Evolutionary conservation across 2,888 invertebrate species (phyloP), one percentile per base, ranked within the genome.

Genomic region (Lypha dubia): DNA sequence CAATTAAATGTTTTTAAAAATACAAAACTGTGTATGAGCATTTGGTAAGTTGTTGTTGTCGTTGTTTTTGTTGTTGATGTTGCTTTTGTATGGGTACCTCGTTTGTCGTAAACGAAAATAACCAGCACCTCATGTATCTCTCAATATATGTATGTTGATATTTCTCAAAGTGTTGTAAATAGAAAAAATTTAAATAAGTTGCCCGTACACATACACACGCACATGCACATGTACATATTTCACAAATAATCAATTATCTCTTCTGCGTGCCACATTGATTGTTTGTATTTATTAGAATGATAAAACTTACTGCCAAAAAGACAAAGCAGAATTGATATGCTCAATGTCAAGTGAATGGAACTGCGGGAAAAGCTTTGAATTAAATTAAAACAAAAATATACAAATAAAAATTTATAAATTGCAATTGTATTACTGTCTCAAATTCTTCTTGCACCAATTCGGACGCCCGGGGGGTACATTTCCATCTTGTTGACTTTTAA

Each of bases 1-100:
- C 89, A 89, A 89, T 90, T 88, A 88, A 83, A 84, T 74, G 73
- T 79, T 84, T 68, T 84, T 79, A 70, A 71, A 74, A 83, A 83
- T 68, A 70, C 67, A 74, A 70, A 79, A 70, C 41, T 63, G 53
- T 73, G 49, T 67, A 32, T 71, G 67, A 68, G 17, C 11, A 53
- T 46, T 77, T 79, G 79, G 70, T 46, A 58, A 71, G 71, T 53
- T 53, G 44, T 32, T 62, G 51, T 41, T 38, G 49, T 62, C 28
- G 20, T 63, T 20, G 24, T 28, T 13, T 41, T 20, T 32, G 65
- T 53, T 32, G 60, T 38, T 62, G 62, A 5, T 44, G 15, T 63
- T 32, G 24, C 13, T 65, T 20, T 75, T 62, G 51, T 73, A 62
- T 44, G 24, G 65, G 38, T 32, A 65, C 58, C 38, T 65, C 11